Evolutionary conservation across 2,888 invertebrate species (phyloP).

Genomic region (Steromphala cineraria): DNA sequence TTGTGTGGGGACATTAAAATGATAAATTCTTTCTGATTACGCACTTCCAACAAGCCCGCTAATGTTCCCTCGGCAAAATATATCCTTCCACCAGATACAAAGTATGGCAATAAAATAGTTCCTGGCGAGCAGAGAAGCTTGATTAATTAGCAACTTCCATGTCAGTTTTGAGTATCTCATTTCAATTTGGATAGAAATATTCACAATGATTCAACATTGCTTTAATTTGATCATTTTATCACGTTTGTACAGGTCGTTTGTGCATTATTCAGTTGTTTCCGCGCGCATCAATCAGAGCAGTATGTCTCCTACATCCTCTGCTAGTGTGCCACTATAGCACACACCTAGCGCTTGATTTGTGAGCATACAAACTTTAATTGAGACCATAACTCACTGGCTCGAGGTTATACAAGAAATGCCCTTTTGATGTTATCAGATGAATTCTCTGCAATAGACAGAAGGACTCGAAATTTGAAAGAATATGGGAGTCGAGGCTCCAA

Average conservation of each 20-base stretch:
- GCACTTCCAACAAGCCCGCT: background rate
- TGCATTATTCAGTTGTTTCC: background rate
- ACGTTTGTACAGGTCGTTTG: conserved; percentile 1
- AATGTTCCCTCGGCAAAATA: background rate
- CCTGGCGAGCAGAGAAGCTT: background rate
- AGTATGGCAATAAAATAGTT: background rate
- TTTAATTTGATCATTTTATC: conserved; percentile 16
- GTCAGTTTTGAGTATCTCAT: conserved; percentile 20
- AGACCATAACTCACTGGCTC: background rate
- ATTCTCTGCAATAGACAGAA: too few species aligned
- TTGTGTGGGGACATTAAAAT: conserved; percentile 11
- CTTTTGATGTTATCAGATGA: too few species aligned
- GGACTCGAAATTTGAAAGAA: too few species aligned
- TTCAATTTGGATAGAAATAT: background rate
- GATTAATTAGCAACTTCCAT: conserved; percentile 19
- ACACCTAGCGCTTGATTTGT: background rate
- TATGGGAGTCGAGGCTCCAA: too few species aligned
- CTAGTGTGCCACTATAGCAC: background rate
- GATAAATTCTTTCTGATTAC: conserved; percentile 4
- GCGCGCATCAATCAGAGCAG: background rate
- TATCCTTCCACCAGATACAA: background rate
- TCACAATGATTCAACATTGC: conserved; percentile 7
- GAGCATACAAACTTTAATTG: background rate
- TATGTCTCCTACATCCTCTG: background rate
- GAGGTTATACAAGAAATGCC: too few species aligned